These are phyloP conservation scores for Tetranychus urticae DNA, from an alignment of 1,140 invertebrate genomes.

Conservation along the genomic window DNA sequence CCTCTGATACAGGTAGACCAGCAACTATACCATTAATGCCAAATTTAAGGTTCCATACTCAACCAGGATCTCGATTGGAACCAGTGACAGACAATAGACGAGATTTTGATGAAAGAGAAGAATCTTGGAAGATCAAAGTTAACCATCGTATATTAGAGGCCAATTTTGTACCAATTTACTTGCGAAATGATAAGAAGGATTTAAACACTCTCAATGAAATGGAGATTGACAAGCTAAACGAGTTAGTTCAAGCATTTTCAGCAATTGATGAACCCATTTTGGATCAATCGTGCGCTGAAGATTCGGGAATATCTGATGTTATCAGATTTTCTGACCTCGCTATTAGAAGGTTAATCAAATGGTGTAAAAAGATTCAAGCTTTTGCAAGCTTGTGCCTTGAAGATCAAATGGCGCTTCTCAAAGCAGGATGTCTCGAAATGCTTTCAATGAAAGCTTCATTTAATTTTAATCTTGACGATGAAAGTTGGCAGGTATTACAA, in stretches of 20 bases:
- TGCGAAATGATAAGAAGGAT: neutral
- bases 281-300: neutral
- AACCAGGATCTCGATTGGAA: too few species aligned
- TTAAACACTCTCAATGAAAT: neutral
- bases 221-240: neutral
- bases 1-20: too few species aligned
- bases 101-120: too few species aligned
- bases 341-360: slow-evolving; percentile 65
- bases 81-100: too few species aligned
- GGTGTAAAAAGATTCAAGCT: slow-evolving; percentile 64
- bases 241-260: neutral
- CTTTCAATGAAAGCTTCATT: slow-evolving; percentile 68
- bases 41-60: too few species aligned
- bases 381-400: slow-evolving; percentile 75
- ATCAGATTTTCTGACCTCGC: slow-evolving; percentile 73
- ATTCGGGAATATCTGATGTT: slow-evolving; percentile 35
- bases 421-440: slow-evolving; percentile 71
- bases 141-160: neutral
- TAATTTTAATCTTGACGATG: slow-evolving; percentile 57
- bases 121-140: neutral
- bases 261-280: neutral
- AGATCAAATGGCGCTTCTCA: slow-evolving; percentile 65
- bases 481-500: slow-evolving; percentile 33
- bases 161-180: neutral
- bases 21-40: too few species aligned